Conservation (phyloP, 1,140 invertebrate genomes). For the Coenobita brevimanus region DNA sequence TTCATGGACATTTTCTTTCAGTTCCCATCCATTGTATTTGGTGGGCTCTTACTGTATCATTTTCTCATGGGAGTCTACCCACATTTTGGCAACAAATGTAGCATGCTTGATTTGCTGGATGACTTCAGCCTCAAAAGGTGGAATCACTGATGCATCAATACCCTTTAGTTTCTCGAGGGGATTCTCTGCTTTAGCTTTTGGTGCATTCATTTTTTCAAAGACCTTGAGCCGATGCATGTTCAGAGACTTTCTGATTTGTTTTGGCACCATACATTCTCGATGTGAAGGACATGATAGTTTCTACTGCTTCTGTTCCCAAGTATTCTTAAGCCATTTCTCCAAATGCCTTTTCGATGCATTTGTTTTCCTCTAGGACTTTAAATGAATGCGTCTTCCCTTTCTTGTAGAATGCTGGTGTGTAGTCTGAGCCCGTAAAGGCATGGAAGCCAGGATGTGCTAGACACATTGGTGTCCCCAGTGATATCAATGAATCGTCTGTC, state of each 20-base stretch:
- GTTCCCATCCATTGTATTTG: too few relatives aligned
- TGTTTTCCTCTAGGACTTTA: neutral
- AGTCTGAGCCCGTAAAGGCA: slow-evolving; percentile 18
- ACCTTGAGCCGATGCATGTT: neutral
- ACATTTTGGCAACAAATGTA: slow-evolving; percentile 17
- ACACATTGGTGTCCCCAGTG: slow-evolving; percentile 5
- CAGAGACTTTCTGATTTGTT: neutral
- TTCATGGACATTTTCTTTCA: too few relatives aligned
- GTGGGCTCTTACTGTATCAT: too few relatives aligned
- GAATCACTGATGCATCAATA: slow-evolving; percentile 11
- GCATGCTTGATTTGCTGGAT: neutral
- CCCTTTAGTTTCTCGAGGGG: slow-evolving; percentile 2
- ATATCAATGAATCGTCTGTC: neutral
- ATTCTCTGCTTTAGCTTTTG: neutral
- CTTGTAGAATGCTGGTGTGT: slow-evolving; percentile 22
- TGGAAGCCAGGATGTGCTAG: slow-evolving; percentile 15
- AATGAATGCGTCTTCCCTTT: slow-evolving; percentile 26
- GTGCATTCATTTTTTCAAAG: neutral
- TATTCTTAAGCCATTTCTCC: neutral
- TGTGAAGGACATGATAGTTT: neutral
- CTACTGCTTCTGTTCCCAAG: neutral
- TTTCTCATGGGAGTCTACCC: neutral
- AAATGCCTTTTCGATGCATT: slow-evolving; percentile 15
- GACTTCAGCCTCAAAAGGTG: slow-evolving; percentile 12
- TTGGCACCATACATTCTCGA: neutral